Base-by-base conservation (phyloP, 2,113 vertebrate species). In the Eptesicus fuscus region DNA sequence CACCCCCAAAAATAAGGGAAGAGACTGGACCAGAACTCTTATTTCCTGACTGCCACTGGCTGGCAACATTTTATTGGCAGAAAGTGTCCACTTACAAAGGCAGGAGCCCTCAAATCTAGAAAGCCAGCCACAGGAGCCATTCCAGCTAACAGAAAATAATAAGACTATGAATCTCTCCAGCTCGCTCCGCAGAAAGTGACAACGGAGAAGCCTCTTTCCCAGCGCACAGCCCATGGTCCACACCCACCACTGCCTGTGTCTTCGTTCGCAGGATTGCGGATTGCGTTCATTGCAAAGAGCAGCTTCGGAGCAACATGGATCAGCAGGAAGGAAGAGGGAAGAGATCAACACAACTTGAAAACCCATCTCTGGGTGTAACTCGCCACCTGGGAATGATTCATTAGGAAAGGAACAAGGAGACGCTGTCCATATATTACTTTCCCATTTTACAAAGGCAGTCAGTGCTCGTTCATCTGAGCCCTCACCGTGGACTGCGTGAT, bases 241-340 rank as follows among this genome's bases (percentile, higher is more conserved):
- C 42, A 73, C 90, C 96, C 88, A 95, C 74, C 42, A 63, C 47
- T 73, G 74, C 96, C 90, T 91, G 23, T 88, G 83, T 95, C 78
- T 94, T 97, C 95, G 70, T 96, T 95, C 93, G 65, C 94, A 70
- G 92, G 95, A 96, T 84, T 73, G 78, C 89, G 91, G 95, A 95
- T 84, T 69, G 78, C 87, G 69, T 92, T 95, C 96, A 89, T 71
- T 28, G 70, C 96, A 87, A 83, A 96, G 82, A 91, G 94, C 90
- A 91, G 88, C 85, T 93, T 91, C 3, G 69, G 90, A 88, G 85
- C 92, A 79, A 32, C 92, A 94, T 96, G 11, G 83, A 96, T 95
- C 92, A 89, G 74, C 93, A 94, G 91, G 94, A 96, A 94, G 88
- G 65, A 91, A 83, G 78, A 88, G 44, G 70, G 80, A 9, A 91